phyloP scores from a whole-genome alignment of 2,113 vertebrate genomes.

The Chlorodrepanis virens region DNA sequence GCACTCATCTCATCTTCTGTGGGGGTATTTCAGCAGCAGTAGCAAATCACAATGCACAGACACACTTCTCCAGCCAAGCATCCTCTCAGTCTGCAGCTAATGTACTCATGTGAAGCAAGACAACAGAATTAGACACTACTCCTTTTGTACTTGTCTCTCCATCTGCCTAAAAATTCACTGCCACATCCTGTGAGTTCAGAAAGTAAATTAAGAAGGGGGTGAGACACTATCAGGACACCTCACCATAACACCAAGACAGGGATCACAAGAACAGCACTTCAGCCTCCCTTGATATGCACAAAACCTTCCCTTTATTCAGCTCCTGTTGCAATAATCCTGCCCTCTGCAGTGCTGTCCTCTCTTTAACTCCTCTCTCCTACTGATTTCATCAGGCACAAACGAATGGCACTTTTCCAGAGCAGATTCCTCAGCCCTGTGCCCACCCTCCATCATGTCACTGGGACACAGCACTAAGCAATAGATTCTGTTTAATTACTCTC shows the following conservation, averaged over 20 bases:
- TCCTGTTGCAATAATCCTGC: not conserved
- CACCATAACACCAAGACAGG: not conserved
- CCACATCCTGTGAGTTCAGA: rapidly evolving
- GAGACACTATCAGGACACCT: not conserved
- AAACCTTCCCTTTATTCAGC: not conserved
- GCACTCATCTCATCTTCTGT: not conserved
- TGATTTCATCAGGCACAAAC: not conserved
- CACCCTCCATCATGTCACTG: not conserved
- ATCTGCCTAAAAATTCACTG: not conserved
- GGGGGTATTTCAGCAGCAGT: not conserved
- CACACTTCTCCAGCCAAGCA: not conserved
- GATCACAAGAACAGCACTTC: not conserved
- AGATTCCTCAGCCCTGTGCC: not conserved
- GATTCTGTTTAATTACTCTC: not conserved
- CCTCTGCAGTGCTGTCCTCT: not conserved
- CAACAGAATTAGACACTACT: not conserved
- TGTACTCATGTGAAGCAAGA: not conserved
- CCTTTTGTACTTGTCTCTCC: not conserved
- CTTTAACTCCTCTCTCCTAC: too few relatives aligned
- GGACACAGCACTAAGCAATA: not conserved
- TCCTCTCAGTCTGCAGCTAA: not conserved
- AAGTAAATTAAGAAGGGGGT: not conserved
- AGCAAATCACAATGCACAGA: not conserved
- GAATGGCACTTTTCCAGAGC: not conserved
- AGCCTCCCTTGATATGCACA: not conserved